Percentiles rank a stretch among this genome's conserved stretches.
Conservation (phyloP, 92 coral and sea anemone species). For the Porites lobata region DNA sequence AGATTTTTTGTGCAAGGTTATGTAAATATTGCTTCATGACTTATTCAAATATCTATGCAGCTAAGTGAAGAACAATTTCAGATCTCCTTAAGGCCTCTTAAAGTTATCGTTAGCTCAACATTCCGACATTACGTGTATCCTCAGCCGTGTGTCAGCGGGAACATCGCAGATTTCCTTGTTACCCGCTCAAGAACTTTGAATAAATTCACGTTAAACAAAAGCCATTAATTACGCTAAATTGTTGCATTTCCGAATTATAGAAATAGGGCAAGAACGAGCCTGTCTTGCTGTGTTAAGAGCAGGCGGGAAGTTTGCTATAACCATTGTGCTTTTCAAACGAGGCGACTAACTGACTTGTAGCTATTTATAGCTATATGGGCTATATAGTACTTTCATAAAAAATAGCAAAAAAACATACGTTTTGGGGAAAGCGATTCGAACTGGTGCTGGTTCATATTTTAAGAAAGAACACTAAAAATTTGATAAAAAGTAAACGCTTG, state of each 20-base stretch:
- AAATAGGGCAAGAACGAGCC: background rate
- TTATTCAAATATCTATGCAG: background rate
- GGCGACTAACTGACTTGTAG: constrained; percentile 4
- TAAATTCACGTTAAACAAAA: background rate
- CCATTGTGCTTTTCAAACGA: background rate
- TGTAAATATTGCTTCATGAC: constrained; percentile 14
- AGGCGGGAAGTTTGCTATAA: no score
- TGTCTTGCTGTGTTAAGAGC: background rate
- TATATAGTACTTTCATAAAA: background rate
- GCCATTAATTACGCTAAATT: background rate
- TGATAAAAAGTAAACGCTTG: background rate
- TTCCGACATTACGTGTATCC: background rate
- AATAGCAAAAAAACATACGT: background rate
- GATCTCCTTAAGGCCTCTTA: constrained; percentile 14
- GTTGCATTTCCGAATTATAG: constrained; percentile 23
- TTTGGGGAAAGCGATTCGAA: background rate
- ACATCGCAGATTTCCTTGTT: background rate
- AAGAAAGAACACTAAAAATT: background rate
- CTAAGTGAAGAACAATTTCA: constrained; percentile 17
- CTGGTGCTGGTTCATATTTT: no score
- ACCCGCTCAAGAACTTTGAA: background rate
- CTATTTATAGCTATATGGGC: background rate
- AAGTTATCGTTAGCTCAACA: background rate
- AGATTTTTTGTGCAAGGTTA: background rate
- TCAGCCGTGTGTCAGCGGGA: background rate